phyloP scores from a whole-genome alignment of 2,888 invertebrate genomes.

The Aleiodes alternator region DNA sequence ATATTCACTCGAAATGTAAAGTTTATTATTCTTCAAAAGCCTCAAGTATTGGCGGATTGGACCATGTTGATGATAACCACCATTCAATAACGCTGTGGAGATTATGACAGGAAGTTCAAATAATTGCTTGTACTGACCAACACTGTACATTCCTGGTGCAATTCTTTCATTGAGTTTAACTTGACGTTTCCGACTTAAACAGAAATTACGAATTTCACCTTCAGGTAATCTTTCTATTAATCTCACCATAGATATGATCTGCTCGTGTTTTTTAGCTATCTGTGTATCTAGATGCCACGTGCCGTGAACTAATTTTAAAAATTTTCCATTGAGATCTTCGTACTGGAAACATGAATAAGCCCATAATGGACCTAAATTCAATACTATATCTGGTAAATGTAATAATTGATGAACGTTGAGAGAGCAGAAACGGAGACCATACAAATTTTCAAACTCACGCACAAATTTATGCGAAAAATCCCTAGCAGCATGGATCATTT shows the following conservation, averaged over 20 bases:
- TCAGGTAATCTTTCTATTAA: conserved; percentile 44
- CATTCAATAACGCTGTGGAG: neutral
- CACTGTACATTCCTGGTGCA: conserved; percentile 39
- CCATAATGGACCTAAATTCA: conserved; percentile 51
- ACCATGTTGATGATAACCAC: neutral
- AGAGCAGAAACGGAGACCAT: conserved; percentile 47
- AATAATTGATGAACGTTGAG: conserved; percentile 50
- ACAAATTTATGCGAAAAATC: conserved; percentile 48
- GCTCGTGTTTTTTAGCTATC: conserved; percentile 47
- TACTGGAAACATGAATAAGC: conserved; percentile 51
- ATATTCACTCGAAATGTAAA: conserved; percentile 11
- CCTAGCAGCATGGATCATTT: conserved; percentile 33
- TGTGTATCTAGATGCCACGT: conserved; percentile 51
- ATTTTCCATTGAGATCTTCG: conserved; percentile 51
- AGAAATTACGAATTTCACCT: conserved; percentile 48
- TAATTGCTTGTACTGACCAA: conserved; percentile 43
- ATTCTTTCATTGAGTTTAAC: conserved; percentile 48
- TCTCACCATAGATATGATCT: conserved; percentile 36
- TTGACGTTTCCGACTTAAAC: conserved; percentile 40
- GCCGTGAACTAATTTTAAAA: conserved; percentile 49
- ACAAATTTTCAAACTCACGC: conserved; percentile 46
- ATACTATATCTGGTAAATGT: conserved; percentile 46
- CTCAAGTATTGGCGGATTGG: neutral
- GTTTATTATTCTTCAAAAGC: conserved; percentile 15
- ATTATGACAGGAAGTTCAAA: conserved; percentile 3